Evolutionary conservation across 1,140 invertebrate species (phyloP).

Genomic region (Portunus trituberculatus): DNA sequence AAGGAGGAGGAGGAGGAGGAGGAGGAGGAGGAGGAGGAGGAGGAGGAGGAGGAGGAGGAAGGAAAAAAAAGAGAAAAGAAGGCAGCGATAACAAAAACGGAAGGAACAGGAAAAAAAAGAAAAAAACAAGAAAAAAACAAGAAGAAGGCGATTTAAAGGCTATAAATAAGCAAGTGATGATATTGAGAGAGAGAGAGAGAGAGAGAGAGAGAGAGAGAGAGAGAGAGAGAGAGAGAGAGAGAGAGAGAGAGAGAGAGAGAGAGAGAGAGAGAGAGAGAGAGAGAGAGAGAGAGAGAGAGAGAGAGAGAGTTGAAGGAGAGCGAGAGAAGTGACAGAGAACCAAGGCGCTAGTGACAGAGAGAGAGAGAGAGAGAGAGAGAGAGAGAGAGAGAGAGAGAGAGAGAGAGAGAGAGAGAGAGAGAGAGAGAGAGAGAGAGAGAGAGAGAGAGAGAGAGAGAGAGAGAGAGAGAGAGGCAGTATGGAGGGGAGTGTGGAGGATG

Average conservation of each 20-base stretch:
- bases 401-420: no score
- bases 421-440: neutral
- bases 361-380: neutral
- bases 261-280: neutral
- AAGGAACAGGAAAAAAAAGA: neutral
- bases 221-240: neutral
- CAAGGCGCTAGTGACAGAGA: neutral
- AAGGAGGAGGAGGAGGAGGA: neutral
- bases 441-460: neutral
- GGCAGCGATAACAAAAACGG: neutral
- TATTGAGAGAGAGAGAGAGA: neutral
- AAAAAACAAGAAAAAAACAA: neutral
- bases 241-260: neutral
- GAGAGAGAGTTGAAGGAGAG: neutral
- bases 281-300: neutral
- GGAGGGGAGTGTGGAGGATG: neutral
- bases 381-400: neutral
- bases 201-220: neutral
- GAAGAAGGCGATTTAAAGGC: neutral
- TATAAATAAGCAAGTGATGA: neutral
- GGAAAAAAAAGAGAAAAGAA: neutral
- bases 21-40: neutral
- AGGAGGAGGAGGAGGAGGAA: neutral
- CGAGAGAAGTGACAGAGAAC: neutral
- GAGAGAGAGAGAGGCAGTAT: neutral